Base-by-base conservation (phyloP, 1,140 invertebrate genomes). In the Hyles vespertilio region DNA sequence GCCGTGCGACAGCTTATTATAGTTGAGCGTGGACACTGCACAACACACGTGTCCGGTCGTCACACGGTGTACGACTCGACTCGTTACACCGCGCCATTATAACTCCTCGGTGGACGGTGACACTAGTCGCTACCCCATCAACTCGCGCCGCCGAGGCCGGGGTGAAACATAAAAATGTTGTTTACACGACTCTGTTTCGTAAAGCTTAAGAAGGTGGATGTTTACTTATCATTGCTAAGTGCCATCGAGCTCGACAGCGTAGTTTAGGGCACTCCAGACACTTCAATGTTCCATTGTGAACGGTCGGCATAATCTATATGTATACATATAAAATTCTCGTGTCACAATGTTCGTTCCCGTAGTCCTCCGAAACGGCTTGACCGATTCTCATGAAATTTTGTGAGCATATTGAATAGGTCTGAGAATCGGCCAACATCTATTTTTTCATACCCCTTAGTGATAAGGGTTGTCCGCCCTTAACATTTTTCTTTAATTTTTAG, bases 161-260 rank as follows among this genome's bases (percentile, higher is more conserved):
- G 51, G 49, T 56, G 47, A 57, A 60, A 58, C 58, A 59, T 36
- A 56, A 62, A 57, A 60, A 52, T 50, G 59, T 65, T 63, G 52
- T 79, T 76, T 65, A 66, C 59, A 63, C 46, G 50, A 43, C 64
- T 65, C 56, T 63, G 57, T 67, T 63, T 63, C 60, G 55, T 67
- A 58, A 48, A 50, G 55, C 72, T 47, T 61, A 51, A 68, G 56
- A 55, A 67, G 64, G 58, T 63, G 50, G 55, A 54, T 67, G 68
- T 73, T 71, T 73, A 76, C 72, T 76, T 78, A 75, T 77, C 77
- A 71, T 73, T 65, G 62, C 64, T 60, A 59, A 80, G 73, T 59
- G 63, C 67, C 69, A 74, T 80, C 62, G 61, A 72, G 68, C 63
- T 70, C 68, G 69, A 75, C 63, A 66, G 59, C 66, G 63, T 60